Evolutionary conservation across 1,140 invertebrate species (phyloP), one percentile per base, ranked within the genome.

Genomic region (Limonius californicus): DNA sequence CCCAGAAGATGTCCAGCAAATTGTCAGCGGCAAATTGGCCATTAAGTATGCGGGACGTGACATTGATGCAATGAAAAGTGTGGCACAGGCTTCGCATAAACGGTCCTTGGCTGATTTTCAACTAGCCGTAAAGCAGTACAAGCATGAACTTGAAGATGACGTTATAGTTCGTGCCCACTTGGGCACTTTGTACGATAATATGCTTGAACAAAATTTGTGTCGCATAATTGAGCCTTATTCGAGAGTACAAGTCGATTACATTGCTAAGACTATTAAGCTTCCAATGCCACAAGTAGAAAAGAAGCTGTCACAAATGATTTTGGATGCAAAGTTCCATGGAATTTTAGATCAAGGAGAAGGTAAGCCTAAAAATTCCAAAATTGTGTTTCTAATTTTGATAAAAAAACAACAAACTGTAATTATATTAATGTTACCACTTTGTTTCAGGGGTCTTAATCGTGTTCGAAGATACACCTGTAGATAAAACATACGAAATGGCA

Each of bases 281-380:
- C 88, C 91, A 8, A 87, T 93, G 79, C 83, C 90, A 54, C 88
- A 90, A 81, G 96, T 99, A 45, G 98, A 99, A 77, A 97, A 97
- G 79, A 99, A 99, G 80, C 79, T 99, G 14, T 98, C 97, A 19
- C 97, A 99, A 79, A 99, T 99, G 98, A 99, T 99, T 75, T 81
- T 99, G 72, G 98, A 99, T 78, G 95, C 97, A 68, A 99, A 99
- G 78, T 88, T 99, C 66, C 86, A 89, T 81, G 95, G 97, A 15
- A 98, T 98, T 68, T 82, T 99, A 50, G 97, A 99, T 82, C 98
- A 99, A 82, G 97, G 95, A 54, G 93, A 95, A 79, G 97, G 91
- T 63, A 67, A 68, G 39, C 54, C 7, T 42, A 1, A 14, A 23
- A 18, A 4, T 14, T 47, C 6, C 14, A 7, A 15, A 6, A 47